Conservation (phyloP, 2,113 vertebrate genomes). For the Tichodroma muraria region DNA sequence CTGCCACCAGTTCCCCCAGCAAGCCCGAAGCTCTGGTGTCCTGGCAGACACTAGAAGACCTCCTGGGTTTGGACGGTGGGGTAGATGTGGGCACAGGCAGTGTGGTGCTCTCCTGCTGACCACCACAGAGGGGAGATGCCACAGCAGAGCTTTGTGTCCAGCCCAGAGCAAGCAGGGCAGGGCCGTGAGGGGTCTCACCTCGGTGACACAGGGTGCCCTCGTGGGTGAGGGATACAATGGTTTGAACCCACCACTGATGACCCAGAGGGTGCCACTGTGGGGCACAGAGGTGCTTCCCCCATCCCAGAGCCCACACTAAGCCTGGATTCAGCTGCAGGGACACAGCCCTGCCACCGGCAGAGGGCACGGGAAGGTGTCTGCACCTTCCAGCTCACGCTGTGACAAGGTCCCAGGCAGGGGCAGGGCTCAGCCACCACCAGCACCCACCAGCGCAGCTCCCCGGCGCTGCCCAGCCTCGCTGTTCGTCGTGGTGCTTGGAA, state of each 20-base stretch:
- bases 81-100: not conserved
- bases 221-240: rapidly evolving
- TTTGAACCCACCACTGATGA: not conserved
- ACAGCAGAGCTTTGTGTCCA: not conserved
- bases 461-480: rapidly evolving
- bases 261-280: not conserved
- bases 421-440: not conserved
- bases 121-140: not conserved
- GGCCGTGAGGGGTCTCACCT: not conserved
- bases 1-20: not conserved
- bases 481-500: not conserved
- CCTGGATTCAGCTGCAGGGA: not conserved
- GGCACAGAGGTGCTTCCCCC: not conserved
- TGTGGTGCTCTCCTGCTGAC: not conserved
- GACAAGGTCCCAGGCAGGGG: no score
- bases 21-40: not conserved
- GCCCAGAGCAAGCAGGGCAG: not conserved
- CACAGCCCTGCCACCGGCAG: rapidly evolving
- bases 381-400: not conserved
- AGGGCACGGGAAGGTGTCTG: not conserved
- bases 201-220: rapidly evolving
- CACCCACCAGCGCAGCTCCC: rapidly evolving
- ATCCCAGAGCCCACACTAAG: not conserved
- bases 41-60: not conserved
- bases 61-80: not conserved